A percentile compares a stretch with the other conserved stretches of the same genome.
These are phyloP conservation scores for Smithornis capensis DNA, from an alignment of 2,113 vertebrate species.

Conservation along the genomic window DNA sequence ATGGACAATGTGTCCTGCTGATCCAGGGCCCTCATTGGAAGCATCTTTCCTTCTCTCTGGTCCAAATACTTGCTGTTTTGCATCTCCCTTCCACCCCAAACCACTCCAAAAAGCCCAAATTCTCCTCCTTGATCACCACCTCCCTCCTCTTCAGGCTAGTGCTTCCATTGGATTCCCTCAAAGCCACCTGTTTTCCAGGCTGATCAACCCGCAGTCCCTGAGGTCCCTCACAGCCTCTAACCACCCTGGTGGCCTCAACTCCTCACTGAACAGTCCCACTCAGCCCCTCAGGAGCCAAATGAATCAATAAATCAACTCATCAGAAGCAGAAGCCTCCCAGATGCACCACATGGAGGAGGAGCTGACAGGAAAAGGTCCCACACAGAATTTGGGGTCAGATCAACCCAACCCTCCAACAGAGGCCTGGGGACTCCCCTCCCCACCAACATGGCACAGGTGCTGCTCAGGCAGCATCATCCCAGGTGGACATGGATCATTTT, in stretches of 20 bases:
- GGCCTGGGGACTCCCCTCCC: neutral
- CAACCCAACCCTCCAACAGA: neutral
- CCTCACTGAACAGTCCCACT: neutral
- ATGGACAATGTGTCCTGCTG: neutral
- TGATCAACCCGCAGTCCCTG: neutral
- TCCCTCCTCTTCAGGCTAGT: neutral
- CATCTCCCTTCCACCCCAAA: neutral
- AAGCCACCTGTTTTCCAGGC: neutral
- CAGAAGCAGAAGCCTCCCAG: neutral
- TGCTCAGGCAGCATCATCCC: neutral
- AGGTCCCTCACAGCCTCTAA: neutral
- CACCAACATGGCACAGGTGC: fast-evolving
- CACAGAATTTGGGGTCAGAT: neutral
- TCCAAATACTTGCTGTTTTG: neutral
- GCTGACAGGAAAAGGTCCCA: neutral
- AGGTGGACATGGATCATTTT: neutral
- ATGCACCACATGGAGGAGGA: neutral
- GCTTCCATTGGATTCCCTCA: neutral
- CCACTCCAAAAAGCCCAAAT: neutral
- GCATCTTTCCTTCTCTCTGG: neutral
- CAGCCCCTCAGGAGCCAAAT: neutral
- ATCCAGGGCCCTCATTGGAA: neutral
- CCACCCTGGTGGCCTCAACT: neutral
- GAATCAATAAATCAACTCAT: neutral
- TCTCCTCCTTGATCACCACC: neutral